Base-by-base conservation (phyloP, 2,797 vertebrate genomes). In the Moxostoma hubbsi region DNA sequence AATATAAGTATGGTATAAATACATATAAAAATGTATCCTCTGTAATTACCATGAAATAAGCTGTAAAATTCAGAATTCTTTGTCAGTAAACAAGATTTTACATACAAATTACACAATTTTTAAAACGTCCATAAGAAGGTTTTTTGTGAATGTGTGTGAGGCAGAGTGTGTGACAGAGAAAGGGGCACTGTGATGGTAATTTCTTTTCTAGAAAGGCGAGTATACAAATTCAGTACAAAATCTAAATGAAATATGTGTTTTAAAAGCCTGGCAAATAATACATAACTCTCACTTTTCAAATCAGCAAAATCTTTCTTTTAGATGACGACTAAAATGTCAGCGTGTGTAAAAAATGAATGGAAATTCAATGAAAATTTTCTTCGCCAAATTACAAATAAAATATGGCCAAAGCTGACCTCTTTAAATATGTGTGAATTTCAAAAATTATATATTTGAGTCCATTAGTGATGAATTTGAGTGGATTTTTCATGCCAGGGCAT, bases 41-140 rank as follows among this genome's bases (percentile, higher is more conserved):
- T 9, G 51, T 59, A 36, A 61, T 59, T 54, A 68, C 10, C 36
- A 7, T 61, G 46, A n/a, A 0, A 10, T 13, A 0, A 12, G 55
- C 55, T 61, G 47, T 59, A 5, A 61, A 61, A 61, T 57, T 49
- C 62, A 24, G 1, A 5, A 9, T 15, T 49, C 50, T 12, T 36
- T 36, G 36, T 4, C 43, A 47, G 15, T 51, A 77, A 45, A 77
- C 11, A 6, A 43, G 10, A 77, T 77, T 76, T 69, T 53, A 51
- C 36, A 36, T 36, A 4, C 36, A 36, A 36, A 36, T 36, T 36
- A 36, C 36, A 53, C 1, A 50, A 15, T 69, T 69, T 36, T 45
- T 7, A 53, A 68, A n/a, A 71, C 16, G 5, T 10, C n/a, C 59
- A 45, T 13, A 43, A 50, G 13, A 55, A 13, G 36, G 36, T 4